Percentiles rank a stretch among this genome's conserved stretches.
Evolutionary conservation across 2,888 invertebrate genomes (phyloP).

Genomic region (Pinctada fucata): DNA sequence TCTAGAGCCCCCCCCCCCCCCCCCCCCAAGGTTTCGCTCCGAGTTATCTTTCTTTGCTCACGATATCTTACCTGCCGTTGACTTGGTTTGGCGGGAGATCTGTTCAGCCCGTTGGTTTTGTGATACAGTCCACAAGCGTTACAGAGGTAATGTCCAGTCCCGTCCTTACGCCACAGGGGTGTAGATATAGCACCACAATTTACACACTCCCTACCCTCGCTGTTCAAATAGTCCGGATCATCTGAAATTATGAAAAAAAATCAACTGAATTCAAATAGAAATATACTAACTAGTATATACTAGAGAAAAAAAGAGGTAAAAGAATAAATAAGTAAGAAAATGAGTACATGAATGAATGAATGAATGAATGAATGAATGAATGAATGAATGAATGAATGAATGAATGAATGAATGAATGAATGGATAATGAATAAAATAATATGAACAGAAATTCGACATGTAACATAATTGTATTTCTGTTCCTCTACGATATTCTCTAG

Average conservation of each 20-base stretch:
- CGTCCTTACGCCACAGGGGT: conserved; percentile 96
- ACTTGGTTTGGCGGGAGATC: conserved; percentile 78
- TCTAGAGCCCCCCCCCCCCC: too few relatives aligned
- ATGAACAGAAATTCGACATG: not conserved
- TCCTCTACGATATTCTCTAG: too few relatives aligned
- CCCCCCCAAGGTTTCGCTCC: too few relatives aligned
- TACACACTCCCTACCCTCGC: conserved; percentile 97
- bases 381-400: conserved; percentile 1
- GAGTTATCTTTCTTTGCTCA: too few relatives aligned
- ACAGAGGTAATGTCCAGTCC: conserved; percentile 96
- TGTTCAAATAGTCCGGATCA: conserved; percentile 79
- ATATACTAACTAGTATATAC: too few relatives aligned
- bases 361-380: not conserved
- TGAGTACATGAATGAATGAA: not conserved
- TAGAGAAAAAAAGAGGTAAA: not conserved
- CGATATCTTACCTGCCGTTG: conserved; percentile 14
- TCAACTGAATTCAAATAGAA: too few relatives aligned
- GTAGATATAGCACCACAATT: conserved; percentile 97
- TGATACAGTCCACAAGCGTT: conserved; percentile 98
- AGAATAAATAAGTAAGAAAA: not conserved
- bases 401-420: not conserved
- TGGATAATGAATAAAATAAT: not conserved
- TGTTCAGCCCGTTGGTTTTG: conserved; percentile 98
- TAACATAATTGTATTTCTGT: too few relatives aligned
- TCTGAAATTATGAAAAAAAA: conserved; percentile 37